These are phyloP conservation scores for Dromaius novaehollandiae DNA, from an alignment of 2,113 vertebrate species.

Conservation along the genomic window DNA sequence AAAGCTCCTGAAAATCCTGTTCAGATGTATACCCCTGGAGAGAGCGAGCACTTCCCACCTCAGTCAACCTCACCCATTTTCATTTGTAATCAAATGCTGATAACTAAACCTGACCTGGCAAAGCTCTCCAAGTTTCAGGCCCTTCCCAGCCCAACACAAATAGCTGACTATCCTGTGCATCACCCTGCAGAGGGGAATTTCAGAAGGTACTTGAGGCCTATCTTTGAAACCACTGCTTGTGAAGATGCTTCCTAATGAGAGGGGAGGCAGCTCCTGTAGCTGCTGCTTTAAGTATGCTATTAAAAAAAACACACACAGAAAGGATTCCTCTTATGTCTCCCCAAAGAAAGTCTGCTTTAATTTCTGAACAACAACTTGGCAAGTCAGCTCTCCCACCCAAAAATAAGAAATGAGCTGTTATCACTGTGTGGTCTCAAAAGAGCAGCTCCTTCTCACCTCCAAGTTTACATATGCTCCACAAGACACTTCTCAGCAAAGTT, in stretches of 20 bases:
- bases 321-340: background rate
- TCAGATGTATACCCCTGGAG: constrained; percentile 54
- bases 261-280: background rate
- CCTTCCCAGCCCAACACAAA: background rate
- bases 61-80: constrained; percentile 45
- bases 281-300: background rate
- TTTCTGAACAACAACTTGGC: background rate
- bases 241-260: background rate
- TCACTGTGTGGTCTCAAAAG: background rate
- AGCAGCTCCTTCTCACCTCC: background rate
- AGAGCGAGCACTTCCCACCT: constrained; percentile 40
- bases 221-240: background rate
- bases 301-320: background rate
- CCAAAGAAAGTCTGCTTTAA: background rate
- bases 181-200: background rate
- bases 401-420: background rate
- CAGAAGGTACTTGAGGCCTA: background rate
- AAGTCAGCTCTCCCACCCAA: background rate
- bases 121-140: background rate
- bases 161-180: background rate
- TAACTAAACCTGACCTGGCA: constrained; percentile 43
- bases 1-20: constrained; percentile 53
- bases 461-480: background rate
- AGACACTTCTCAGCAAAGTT: background rate
- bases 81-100: constrained; percentile 43